These are phyloP conservation scores for Xestia sexstrigata DNA, from an alignment of 2,888 invertebrate genomes.

Conservation along the genomic window DNA sequence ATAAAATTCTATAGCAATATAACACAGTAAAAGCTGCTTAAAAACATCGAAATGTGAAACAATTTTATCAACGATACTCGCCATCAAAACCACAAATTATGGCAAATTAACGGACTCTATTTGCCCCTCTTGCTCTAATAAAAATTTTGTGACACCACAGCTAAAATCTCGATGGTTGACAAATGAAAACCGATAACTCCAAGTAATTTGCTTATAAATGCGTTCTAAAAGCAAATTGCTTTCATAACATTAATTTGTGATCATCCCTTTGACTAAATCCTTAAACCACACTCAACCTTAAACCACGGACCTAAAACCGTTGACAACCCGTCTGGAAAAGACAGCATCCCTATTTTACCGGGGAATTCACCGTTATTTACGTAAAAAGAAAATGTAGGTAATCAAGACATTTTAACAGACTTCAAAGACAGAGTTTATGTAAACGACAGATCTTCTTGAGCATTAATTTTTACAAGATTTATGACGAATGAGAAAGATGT, in stretches of 20 bases:
- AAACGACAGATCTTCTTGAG: background rate
- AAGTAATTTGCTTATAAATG: background rate
- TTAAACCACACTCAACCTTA: background rate
- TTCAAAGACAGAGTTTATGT: background rate
- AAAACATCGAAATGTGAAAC: background rate
- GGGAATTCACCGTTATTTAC: background rate
- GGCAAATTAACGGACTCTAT: background rate
- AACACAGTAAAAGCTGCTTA: background rate
- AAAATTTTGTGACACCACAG: background rate
- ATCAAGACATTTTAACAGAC: background rate
- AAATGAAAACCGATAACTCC: background rate
- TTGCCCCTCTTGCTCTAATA: background rate
- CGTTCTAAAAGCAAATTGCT: background rate
- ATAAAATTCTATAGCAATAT: background rate
- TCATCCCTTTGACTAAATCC: background rate
- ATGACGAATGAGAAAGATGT: too few species aligned
- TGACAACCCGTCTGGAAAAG: background rate
- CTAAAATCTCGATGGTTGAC: background rate
- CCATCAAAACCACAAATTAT: constrained; percentile 14
- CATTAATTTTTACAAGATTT: background rate
- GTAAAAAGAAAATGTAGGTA: background rate
- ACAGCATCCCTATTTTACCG: background rate
- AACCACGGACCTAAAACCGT: background rate
- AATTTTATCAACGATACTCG: background rate
- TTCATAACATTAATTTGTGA: background rate